These are phyloP conservation scores for Temnothorax longispinosus DNA, from an alignment of 1,140 invertebrate genomes.

Conservation along the genomic window DNA sequence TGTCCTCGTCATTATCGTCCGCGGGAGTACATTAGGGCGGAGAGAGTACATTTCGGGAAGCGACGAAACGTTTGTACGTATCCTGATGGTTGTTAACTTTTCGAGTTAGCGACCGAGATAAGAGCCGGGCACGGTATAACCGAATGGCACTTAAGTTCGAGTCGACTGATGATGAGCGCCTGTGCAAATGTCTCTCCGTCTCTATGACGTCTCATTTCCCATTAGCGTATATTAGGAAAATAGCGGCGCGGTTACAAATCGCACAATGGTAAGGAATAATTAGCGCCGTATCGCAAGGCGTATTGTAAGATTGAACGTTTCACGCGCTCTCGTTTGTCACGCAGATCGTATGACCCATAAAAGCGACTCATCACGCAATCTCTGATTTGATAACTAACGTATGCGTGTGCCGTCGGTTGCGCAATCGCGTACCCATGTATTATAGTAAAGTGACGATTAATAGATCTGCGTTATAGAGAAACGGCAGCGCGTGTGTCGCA, in stretches of 20 bases:
- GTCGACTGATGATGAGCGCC: conserved; percentile 49
- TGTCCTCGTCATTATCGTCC: conserved; percentile 63
- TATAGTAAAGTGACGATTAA: conserved; percentile 64
- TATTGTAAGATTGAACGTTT: not conserved
- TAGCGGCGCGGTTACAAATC: not conserved
- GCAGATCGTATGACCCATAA: not conserved
- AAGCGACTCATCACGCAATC: conserved; percentile 6
- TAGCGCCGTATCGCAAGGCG: not conserved
- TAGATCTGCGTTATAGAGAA: conserved; percentile 30
- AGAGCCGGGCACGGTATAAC: conserved; percentile 37
- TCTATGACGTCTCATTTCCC: conserved; percentile 12
- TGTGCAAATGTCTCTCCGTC: conserved; percentile 53
- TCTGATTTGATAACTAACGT: conserved; percentile 36
- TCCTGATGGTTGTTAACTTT: conserved; percentile 73
- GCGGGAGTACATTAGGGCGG: conserved; percentile 32
- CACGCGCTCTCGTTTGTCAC: not conserved
- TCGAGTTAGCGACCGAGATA: conserved; percentile 71
- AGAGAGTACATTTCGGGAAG: conserved; percentile 58
- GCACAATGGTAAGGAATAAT: not conserved
- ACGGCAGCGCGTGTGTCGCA: conserved; percentile 16
- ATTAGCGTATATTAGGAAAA: conserved; percentile 42
- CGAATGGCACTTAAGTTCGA: conserved; percentile 53
- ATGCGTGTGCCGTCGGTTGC: conserved; percentile 6
- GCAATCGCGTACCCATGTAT: not conserved
- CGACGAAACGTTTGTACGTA: conserved; percentile 65